Evolutionary conservation across 2,888 invertebrate species (phyloP).

Genomic region (Disparrhopalites patrizii): DNA sequence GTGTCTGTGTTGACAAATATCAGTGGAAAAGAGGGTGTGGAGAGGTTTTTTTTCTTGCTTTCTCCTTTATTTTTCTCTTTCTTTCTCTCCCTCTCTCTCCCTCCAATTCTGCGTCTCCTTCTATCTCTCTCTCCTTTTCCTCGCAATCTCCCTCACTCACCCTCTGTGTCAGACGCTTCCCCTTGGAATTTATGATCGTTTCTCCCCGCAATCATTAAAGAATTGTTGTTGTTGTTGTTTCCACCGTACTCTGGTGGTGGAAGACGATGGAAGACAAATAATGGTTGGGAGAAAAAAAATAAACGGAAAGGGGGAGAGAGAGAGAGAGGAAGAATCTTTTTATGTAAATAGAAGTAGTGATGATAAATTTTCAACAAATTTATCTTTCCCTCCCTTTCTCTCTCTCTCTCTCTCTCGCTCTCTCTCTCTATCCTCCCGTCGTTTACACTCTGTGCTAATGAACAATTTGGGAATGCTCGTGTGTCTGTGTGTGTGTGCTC

Average conservation of each 20-base stretch:
- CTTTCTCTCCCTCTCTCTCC: neutral
- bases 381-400: too few species aligned
- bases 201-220: neutral
- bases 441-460: slow-evolving; percentile 23
- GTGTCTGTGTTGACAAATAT: too few species aligned
- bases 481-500: too few species aligned
- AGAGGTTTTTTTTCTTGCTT: too few species aligned
- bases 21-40: too few species aligned
- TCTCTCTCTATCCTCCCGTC: too few species aligned
- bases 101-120: neutral
- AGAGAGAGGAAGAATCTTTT: neutral
- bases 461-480: slow-evolving; percentile 15
- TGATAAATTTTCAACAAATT: slow-evolving; percentile 30
- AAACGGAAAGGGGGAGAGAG: neutral
- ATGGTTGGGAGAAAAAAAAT: neutral
- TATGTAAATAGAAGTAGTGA: slow-evolving; percentile 2
- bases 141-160: too few species aligned
- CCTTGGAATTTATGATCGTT: slow-evolving; percentile 22
- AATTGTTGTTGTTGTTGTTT: slow-evolving; percentile 8
- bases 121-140: neutral
- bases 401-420: too few species aligned
- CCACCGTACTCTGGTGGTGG: too few species aligned
- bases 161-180: slow-evolving; percentile 1
- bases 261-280: neutral
- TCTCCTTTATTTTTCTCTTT: too few species aligned